These are phyloP conservation scores for Diadema setosum DNA, from an alignment of 35 echinoderm and acorn worm genomes.

Conservation along the genomic window DNA sequence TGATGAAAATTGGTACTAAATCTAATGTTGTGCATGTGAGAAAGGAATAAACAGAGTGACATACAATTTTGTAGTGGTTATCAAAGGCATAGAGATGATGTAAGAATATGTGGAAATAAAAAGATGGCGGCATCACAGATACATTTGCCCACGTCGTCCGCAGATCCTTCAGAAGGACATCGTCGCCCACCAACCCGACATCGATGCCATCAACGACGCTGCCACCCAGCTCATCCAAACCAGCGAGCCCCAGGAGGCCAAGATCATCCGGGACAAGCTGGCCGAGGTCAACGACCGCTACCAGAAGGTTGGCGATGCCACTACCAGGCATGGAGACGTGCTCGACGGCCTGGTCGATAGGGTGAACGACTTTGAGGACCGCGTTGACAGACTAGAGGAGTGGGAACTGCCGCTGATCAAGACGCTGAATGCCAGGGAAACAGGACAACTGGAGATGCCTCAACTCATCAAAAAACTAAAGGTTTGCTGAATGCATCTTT, in stretches of 20 bases:
- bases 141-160: too few species aligned
- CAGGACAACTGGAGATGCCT: slow-evolving; percentile 44
- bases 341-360: slow-evolving; percentile 39
- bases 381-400: slow-evolving; percentile 71
- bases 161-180: slow-evolving; percentile 82
- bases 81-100: too few species aligned
- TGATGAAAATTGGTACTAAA: too few species aligned
- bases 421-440: slow-evolving; percentile 43
- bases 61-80: too few species aligned
- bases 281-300: slow-evolving; percentile 71
- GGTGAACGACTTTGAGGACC: slow-evolving; percentile 69
- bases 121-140: too few species aligned
- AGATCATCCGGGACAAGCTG: slow-evolving; percentile 54
- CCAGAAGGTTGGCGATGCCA: slow-evolving; percentile 24
- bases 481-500: slow-evolving; percentile 25
- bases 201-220: slow-evolving; percentile 72
- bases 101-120: too few species aligned
- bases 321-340: slow-evolving; percentile 32
- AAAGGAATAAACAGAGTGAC: too few species aligned
- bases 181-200: slow-evolving; percentile 62
- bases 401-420: slow-evolving; percentile 62
- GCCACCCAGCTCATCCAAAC: slow-evolving; percentile 60
- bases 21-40: too few species aligned
- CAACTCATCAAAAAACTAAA: slow-evolving; percentile 64
- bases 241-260: slow-evolving; percentile 53